Evolutionary conservation across 2,888 invertebrate genomes (phyloP).

Genomic region (Rhabditophanes sp.): DNA sequence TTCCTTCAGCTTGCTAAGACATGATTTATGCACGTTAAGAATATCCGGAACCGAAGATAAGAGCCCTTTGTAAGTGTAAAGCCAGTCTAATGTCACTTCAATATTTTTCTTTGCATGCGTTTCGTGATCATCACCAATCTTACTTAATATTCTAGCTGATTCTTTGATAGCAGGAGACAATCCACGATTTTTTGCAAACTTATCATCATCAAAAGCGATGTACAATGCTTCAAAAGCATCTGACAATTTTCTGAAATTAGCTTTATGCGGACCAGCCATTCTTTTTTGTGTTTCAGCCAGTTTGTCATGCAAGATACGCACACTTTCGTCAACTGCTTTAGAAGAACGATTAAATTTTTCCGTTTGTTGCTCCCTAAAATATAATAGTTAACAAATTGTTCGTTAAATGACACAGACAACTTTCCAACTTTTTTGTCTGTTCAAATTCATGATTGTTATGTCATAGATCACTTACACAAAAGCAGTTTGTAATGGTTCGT

Average conservation of each 20-base stretch:
- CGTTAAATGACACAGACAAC: constrained; percentile 1
- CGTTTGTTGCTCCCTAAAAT: constrained; percentile 59
- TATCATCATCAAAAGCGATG: constrained; percentile 63
- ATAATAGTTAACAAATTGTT: background rate
- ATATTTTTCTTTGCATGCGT: constrained; percentile 67
- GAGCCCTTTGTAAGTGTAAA: constrained; percentile 84
- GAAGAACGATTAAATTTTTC: constrained; percentile 70
- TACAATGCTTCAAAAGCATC: constrained; percentile 70
- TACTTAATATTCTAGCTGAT: constrained; percentile 73
- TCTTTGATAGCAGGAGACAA: constrained; percentile 58
- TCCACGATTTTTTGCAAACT: constrained; percentile 8
- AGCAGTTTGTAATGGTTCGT: constrained; percentile 54
- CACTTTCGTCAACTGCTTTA: constrained; percentile 67
- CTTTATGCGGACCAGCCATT: constrained; percentile 65
- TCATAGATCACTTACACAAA: constrained; percentile 47
- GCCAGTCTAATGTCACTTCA: constrained; percentile 73
- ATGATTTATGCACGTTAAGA: constrained; percentile 67
- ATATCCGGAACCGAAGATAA: constrained; percentile 77
- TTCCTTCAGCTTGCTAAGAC: constrained; percentile 59
- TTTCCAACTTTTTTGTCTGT: background rate
- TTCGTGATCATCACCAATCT: constrained; percentile 72
- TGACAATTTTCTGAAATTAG: constrained; percentile 77
- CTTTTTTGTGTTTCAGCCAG: constrained; percentile 71
- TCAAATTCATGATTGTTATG: constrained; percentile 2
- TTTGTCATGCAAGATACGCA: constrained; percentile 65